Base-by-base conservation (phyloP, 2,888 invertebrate genomes). In the Chymomyza fuscimana region DNA sequence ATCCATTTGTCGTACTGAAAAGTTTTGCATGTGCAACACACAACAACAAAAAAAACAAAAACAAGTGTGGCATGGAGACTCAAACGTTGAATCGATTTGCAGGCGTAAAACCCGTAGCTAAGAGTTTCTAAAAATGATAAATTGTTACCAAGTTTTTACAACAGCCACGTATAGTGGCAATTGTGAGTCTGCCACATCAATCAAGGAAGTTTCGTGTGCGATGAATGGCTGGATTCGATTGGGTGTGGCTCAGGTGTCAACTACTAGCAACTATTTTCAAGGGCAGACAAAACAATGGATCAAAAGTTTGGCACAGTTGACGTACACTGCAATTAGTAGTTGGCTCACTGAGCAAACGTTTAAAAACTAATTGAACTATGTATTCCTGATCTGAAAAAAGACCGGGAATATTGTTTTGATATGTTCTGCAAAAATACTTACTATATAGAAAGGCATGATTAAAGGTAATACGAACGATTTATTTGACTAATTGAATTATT, bases 1-100 rank as follows among this genome's bases (percentile, higher is more conserved):
- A 85, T 86, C 76, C 85, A 88, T 85, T 85, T 85, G 78, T 83
- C 79, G 81, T n/a, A 54, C 19, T 5, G 9, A 54, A 75, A 76
- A 77, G 76, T 87, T 84, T 63, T 86, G 87, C 83, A 83, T 83
- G 80, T 78, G 73, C 86, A 70, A 71, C 67, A 25, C 36, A 52
- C 54, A 54, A 19, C 22, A 22, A 54, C 2, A 54, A 54, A 22
- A 54, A 54, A 54, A 52, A n/a, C 19, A 19, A 52, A 52, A 40
- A 12, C 40, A 40, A 12, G 54, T 9, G 54, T 16, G 22, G 22
- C 54, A 54, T 54, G 19, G 54, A 19, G 54, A 16, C 54, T 10
- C 10, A 46, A 46, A 46, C 40, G 40, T 46, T 12, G 12, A 4
- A 46, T 46, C 40, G 40, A 46, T 46, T 46, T 46, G 40, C 40